Conservation (phyloP, 2,113 vertebrate species). For the Nymphicus hollandicus region DNA sequence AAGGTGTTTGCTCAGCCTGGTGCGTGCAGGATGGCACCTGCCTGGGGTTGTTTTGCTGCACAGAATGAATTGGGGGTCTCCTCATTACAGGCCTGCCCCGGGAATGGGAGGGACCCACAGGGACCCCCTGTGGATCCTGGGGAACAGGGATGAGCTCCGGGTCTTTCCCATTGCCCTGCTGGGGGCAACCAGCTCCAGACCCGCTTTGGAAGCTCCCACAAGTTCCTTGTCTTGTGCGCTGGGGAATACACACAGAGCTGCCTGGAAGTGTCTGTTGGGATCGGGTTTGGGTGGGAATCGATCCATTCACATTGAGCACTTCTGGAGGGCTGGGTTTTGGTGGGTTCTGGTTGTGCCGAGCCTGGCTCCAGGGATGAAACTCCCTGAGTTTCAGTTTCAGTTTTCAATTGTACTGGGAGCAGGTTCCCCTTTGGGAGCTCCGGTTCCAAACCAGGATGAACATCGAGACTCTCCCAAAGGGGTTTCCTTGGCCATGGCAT, state of each 20-base stretch:
- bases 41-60: not conserved
- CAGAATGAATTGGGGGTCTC: not conserved
- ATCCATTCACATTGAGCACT: accelerated
- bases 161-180: accelerated
- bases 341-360: not conserved
- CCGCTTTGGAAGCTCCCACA: not conserved
- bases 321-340: not conserved
- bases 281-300: accelerated
- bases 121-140: not conserved
- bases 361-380: not conserved
- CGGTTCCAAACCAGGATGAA: not conserved
- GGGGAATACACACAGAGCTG: not conserved
- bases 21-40: not conserved
- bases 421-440: not conserved
- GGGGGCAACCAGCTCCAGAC: not conserved
- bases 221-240: accelerated
- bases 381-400: accelerated
- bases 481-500: accelerated
- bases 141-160: not conserved
- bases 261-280: not conserved
- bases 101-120: accelerated
- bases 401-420: not conserved
- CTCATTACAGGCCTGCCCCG: not conserved
- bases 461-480: not conserved
- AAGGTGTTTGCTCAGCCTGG: not conserved